Evolutionary conservation across 2,113 vertebrate genomes (phyloP).

Genomic region (Erythrolamprus reginae): DNA sequence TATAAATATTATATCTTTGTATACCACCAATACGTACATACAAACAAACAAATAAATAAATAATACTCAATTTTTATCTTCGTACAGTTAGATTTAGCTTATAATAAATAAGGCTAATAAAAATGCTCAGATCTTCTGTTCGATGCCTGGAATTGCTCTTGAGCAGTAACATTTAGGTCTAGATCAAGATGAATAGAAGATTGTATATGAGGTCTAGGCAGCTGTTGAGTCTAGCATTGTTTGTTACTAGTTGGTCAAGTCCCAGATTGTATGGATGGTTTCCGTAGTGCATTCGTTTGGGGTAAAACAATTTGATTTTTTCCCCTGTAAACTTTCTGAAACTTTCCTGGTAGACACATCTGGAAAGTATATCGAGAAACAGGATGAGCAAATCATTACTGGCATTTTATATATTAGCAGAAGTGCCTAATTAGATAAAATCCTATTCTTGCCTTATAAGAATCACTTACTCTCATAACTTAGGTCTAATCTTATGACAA

Average conservation of each 20-base stretch:
- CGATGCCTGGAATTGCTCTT: background rate
- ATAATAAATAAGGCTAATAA: background rate
- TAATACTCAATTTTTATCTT: background rate
- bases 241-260: too few species aligned
- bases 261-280: too few species aligned
- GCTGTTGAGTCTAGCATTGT: too few species aligned
- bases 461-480: background rate
- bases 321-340: background rate
- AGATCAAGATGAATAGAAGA: background rate
- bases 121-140: background rate
- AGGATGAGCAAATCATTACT: background rate
- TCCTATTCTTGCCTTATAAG: background rate
- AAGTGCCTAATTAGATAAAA: background rate
- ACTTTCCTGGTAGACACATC: background rate
- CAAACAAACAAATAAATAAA: too few species aligned
- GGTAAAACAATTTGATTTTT: background rate
- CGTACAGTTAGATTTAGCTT: background rate
- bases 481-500: background rate
- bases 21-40: too few species aligned
- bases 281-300: too few species aligned
- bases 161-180: background rate
- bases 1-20: too few species aligned
- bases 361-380: background rate
- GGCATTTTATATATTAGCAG: background rate
- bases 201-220: too few species aligned